Conservation (phyloP, 2,113 vertebrate genomes). For the Hippopotamus amphibius region DNA sequence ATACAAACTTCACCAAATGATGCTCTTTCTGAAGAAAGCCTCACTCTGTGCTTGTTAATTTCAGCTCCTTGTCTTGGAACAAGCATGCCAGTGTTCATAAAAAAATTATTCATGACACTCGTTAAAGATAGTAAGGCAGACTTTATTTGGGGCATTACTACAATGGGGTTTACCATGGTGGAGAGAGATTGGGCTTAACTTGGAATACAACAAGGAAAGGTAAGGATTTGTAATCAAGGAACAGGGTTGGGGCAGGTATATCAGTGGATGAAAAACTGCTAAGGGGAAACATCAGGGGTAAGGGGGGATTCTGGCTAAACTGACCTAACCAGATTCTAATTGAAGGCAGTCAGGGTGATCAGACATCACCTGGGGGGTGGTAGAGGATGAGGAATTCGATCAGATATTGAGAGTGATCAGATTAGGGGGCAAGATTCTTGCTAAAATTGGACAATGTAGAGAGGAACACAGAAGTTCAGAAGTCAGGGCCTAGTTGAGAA, state of each 20-base stretch:
- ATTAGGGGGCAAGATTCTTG: background rate
- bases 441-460: background rate
- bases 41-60: background rate
- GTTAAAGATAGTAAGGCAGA: constrained; percentile 4
- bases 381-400: background rate
- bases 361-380: background rate
- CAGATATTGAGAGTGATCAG: background rate
- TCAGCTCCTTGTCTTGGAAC: background rate
- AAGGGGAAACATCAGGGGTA: background rate
- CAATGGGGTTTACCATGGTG: background rate
- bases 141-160: background rate
- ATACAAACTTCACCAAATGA: background rate
- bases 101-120: background rate
- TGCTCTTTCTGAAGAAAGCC: background rate
- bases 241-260: background rate
- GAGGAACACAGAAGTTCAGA: background rate
- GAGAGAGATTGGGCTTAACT: background rate
- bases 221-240: background rate
- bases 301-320: background rate
- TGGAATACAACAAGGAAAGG: background rate
- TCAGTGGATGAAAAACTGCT: background rate
- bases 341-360: background rate
- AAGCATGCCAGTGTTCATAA: background rate
- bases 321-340: background rate
- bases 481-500: background rate